A percentile compares a stretch with the other conserved stretches of the same genome.
Conservation (phyloP, 2,797 vertebrate genomes). For the Cirrhinus molitorella region DNA sequence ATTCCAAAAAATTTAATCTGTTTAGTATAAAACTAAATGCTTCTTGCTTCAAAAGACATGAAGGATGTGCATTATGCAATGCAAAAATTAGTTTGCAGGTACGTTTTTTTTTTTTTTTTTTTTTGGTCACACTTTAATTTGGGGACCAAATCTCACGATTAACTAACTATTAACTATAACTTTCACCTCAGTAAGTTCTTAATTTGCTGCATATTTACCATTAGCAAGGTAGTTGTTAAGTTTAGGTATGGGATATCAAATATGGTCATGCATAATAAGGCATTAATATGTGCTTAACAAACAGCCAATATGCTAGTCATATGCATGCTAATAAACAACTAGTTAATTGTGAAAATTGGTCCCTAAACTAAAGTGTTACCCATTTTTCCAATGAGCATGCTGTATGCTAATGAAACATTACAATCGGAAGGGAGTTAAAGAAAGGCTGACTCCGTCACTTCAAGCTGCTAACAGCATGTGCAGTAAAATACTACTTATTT, state of each 20-base stretch:
- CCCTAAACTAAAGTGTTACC: too few species aligned
- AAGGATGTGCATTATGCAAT: too few species aligned
- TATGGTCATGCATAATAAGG: background rate
- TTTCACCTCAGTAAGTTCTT: too few species aligned
- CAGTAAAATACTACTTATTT: background rate
- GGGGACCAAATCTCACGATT: too few species aligned
- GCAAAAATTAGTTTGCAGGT: background rate
- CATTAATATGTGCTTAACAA: background rate
- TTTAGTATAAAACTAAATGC: background rate
- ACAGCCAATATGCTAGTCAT: background rate
- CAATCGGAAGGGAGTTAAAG: background rate
- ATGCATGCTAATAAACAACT: background rate
- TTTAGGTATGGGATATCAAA: too few species aligned
- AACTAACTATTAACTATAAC: too few species aligned
- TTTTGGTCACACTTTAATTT: background rate
- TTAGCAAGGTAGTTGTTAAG: too few species aligned
- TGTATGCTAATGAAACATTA: background rate
- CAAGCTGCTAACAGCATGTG: constrained; percentile 17
- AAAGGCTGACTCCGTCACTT: background rate
- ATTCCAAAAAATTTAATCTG: too few species aligned
- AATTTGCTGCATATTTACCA: too few species aligned
- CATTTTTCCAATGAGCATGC: background rate
- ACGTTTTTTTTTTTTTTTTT: too few species aligned
- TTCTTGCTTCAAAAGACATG: too few species aligned
- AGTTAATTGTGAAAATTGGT: too few species aligned